These are phyloP conservation scores for Drosophila ironensis DNA, from an alignment of 1,140 invertebrate species.

Conservation along the genomic window DNA sequence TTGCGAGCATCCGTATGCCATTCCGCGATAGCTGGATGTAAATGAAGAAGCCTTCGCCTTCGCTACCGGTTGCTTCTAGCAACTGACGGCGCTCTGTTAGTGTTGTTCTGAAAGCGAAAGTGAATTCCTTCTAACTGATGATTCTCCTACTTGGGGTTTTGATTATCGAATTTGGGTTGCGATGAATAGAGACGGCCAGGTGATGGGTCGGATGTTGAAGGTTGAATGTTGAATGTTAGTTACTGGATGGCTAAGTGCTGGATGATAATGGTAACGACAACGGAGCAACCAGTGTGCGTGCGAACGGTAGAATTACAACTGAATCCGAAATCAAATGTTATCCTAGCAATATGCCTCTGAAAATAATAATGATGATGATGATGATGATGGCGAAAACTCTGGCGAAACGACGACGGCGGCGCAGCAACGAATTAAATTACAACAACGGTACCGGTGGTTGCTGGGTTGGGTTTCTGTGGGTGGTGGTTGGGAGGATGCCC, in stretches of 20 bases:
- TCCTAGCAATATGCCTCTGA: conserved; percentile 82
- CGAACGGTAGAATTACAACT: conserved; percentile 82
- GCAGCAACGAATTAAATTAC: conserved; percentile 77
- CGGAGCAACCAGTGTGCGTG: conserved; percentile 72
- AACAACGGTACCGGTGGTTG: conserved; percentile 50
- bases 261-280: conserved; percentile 60
- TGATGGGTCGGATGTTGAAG: no score
- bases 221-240: no score
- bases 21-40: no score
- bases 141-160: not conserved
- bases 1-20: no score
- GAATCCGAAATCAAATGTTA: conserved; percentile 82
- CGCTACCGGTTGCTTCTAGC: conserved; percentile 61
- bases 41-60: conserved; percentile 41
- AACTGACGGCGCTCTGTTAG: conserved; percentile 29
- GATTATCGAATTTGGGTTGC: conserved; percentile 5
- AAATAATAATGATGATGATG: conserved; percentile 75
- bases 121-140: conserved; percentile 43
- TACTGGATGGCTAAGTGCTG: conserved; percentile 24
- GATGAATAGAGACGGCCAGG: conserved; percentile 1
- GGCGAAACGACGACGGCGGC: conserved; percentile 57
- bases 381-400: not conserved
- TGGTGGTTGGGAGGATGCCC: not conserved
- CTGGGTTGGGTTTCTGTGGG: conserved; percentile 17
- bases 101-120: conserved; percentile 62